These are phyloP conservation scores for Ceratosolen fusciceps DNA, from an alignment of 1,140 invertebrate species.

Conservation along the genomic window DNA sequence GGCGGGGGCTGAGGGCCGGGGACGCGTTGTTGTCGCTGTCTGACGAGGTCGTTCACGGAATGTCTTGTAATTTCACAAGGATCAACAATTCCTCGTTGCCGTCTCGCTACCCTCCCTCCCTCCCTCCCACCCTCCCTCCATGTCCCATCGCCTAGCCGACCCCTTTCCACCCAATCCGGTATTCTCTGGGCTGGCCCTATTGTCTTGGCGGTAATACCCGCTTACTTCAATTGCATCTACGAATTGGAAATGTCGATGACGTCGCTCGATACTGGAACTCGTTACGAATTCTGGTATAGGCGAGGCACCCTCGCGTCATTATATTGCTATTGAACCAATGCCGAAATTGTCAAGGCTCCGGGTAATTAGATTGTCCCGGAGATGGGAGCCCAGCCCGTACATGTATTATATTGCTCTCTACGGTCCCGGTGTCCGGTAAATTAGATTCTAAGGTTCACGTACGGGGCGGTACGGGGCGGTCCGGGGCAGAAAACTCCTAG, in stretches of 20 bases:
- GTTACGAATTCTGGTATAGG: neutral
- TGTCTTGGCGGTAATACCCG: neutral
- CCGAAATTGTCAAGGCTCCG: conserved; percentile 16
- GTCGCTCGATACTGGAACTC: neutral
- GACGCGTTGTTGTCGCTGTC: neutral
- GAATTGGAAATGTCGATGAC: conserved; percentile 1
- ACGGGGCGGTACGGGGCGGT: no score
- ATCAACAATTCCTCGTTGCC: neutral
- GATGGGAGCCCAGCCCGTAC: neutral
- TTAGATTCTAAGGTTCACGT: neutral
- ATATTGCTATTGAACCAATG: conserved; percentile 32
- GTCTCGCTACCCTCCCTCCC: neutral
- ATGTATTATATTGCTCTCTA: conserved; percentile 12
- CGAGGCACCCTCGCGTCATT: conserved; percentile 4
- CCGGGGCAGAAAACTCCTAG: no score
- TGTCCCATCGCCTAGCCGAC: neutral
- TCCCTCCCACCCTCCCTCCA: neutral
- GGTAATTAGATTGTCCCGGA: conserved; percentile 6
- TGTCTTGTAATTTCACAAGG: conserved; percentile 1
- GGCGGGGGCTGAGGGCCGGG: no score
- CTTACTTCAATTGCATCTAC: neutral
- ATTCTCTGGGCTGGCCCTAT: no score
- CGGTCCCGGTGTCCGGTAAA: neutral
- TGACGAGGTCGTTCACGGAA: conserved; percentile 17
- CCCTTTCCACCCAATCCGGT: neutral